A percentile compares a stretch with the other conserved stretches of the same genome.
phyloP scores from a whole-genome alignment of 1,140 invertebrate genomes.

The Sycobia sp. region DNA sequence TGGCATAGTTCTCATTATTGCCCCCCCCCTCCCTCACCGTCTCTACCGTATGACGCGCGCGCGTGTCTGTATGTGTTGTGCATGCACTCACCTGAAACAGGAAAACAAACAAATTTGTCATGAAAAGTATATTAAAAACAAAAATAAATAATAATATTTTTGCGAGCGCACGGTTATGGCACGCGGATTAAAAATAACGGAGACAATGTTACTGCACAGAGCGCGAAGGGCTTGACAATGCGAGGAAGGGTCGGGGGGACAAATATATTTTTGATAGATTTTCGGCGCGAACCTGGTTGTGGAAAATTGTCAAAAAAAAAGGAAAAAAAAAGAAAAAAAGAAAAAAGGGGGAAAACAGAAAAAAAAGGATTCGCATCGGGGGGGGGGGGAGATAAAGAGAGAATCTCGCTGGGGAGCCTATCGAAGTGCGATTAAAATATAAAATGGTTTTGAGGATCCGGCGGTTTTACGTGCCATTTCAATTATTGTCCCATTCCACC shows the following conservation, averaged over 20 bases:
- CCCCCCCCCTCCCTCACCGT: no score
- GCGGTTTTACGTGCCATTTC: slow-evolving; percentile 59
- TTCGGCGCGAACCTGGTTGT: slow-evolving; percentile 18
- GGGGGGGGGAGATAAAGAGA: no score
- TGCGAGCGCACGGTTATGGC: background rate
- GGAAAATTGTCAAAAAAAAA: slow-evolving; percentile 32
- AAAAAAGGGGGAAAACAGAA: background rate
- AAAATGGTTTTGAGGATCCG: slow-evolving; percentile 59
- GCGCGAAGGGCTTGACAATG: background rate
- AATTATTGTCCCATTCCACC: slow-evolving; percentile 51
- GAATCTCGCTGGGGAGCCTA: slow-evolving; percentile 46
- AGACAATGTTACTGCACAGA: slow-evolving; percentile 14
- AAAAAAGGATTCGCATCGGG: slow-evolving; percentile 26
- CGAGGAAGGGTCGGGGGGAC: background rate
- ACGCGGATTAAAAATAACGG: slow-evolving; percentile 26
- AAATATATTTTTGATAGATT: slow-evolving; percentile 37
- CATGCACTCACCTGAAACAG: slow-evolving; percentile 50
- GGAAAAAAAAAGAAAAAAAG: background rate
- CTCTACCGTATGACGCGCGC: no score
- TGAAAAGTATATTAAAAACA: slow-evolving; percentile 23
- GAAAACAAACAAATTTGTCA: slow-evolving; percentile 37
- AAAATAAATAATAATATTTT: slow-evolving; percentile 32
- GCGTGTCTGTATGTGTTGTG: no score
- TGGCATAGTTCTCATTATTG: background rate
- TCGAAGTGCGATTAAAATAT: slow-evolving; percentile 59